These are phyloP conservation scores for Micrasema longulum DNA, from an alignment of 1,140 invertebrate genomes.

Conservation along the genomic window DNA sequence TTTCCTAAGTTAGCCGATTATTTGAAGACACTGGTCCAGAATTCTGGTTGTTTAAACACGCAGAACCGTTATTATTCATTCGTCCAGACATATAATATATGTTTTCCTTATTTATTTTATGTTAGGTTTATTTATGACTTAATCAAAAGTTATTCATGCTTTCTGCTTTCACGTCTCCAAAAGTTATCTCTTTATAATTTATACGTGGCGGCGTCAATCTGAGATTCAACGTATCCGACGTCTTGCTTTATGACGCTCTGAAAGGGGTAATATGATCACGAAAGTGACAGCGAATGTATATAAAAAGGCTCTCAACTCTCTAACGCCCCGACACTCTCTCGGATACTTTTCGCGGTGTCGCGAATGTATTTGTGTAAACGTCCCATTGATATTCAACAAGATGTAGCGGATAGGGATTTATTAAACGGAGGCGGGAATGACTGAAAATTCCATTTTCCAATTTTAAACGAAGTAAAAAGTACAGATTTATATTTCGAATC, in stretches of 20 bases:
- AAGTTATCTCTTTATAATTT: neutral
- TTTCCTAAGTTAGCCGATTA: too few relatives aligned
- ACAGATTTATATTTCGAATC: slow-evolving; percentile 19
- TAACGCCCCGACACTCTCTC: slow-evolving; percentile 4
- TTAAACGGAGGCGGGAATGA: neutral
- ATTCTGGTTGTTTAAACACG: too few relatives aligned
- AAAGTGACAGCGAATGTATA: neutral
- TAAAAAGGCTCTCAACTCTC: neutral
- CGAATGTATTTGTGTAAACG: slow-evolving; percentile 40
- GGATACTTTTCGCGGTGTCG: slow-evolving; percentile 16
- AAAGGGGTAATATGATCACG: neutral
- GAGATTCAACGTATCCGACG: too few relatives aligned
- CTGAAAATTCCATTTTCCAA: slow-evolving; percentile 3
- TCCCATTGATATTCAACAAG: slow-evolving; percentile 29
- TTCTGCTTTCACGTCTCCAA: neutral
- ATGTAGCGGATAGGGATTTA: slow-evolving; percentile 20
- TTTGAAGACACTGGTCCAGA: too few relatives aligned
- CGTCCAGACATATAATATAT: too few relatives aligned
- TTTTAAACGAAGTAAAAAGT: slow-evolving; percentile 4
- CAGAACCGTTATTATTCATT: too few relatives aligned
- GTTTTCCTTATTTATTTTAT: too few relatives aligned
- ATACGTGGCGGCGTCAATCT: neutral
- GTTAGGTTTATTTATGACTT: too few relatives aligned
- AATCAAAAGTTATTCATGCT: too few relatives aligned
- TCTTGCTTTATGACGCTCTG: too few relatives aligned